Base-by-base conservation (phyloP, 2,113 vertebrate genomes). In the Mormoops blainvillei region DNA sequence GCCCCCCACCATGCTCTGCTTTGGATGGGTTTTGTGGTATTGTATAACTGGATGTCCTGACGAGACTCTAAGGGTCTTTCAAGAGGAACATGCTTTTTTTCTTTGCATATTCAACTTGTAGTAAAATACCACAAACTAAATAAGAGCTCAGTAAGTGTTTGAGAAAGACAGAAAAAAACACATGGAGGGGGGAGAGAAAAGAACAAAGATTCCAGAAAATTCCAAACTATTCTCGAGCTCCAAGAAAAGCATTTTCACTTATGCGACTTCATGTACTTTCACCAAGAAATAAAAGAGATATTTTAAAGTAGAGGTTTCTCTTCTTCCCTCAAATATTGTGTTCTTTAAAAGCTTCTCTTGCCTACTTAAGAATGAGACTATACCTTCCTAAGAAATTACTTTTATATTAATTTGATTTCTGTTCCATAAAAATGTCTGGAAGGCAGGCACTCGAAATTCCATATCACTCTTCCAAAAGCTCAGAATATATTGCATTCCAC, bases 381-480 rank as follows among this genome's bases (percentile, higher is more conserved):
- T n/a, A 38, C 8, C 13, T 78, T 77, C 14, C 33, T 52, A 68
- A 87, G 24, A 78, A 84, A 87, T 90, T 74, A 73, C 10, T 76
- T 89, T 74, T 95, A 58, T 31, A 48, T 91, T 76, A 54, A n/a
- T 45, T 71, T 95, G 24, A 91, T n/a, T 90, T 80, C 52, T 94
- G 38, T 18, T 48, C 56, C n/a, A 65, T 83, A 33, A 65, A 77
- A 78, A 88, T n/a, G 36, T 10, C 36, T 89, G 41, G 13, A 83
- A 83, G 10, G 12, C 80, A 61, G 41, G 36, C 28, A 83, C 41
- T 26, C 65, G 77, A 89, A 93, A 41, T 15, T 80, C 36, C 10
- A 16, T 74, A 67, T 31, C 19, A 50, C 13, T 74, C 15, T 81
- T n/a, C 70, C 28, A 71, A 93, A 95, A 96, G 5, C 26, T 76